Percentiles rank a stretch among this genome's conserved stretches.
Conservation (phyloP, 2,888 invertebrate species). For the Brachypalpus laphriformis region DNA sequence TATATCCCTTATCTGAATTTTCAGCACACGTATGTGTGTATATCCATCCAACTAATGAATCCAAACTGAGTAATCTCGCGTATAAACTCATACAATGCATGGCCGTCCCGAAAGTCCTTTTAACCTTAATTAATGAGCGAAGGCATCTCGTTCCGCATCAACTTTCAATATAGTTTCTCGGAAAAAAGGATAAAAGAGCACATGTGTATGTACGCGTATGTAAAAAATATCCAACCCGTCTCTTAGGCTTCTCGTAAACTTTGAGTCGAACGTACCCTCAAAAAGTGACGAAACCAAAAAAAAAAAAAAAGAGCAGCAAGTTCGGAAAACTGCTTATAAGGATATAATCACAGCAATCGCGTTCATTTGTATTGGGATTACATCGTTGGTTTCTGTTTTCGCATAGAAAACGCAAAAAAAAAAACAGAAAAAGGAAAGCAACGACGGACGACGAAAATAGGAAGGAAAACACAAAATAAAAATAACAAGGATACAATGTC, state of each 20-base stretch:
- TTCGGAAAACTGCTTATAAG: conserved; percentile 55
- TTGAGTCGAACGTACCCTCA: not conserved
- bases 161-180: conserved; percentile 23
- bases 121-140: conserved; percentile 50
- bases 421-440: conserved; percentile 8
- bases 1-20: conserved; percentile 1
- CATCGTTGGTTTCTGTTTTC: conserved; percentile 46
- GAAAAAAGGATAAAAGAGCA: conserved; percentile 23
- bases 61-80: conserved; percentile 24
- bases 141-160: conserved; percentile 8
- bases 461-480: conserved; percentile 57
- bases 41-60: conserved; percentile 19
- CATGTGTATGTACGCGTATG: not conserved
- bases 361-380: conserved; percentile 58
- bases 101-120: conserved; percentile 27
- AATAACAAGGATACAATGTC: conserved; percentile 70
- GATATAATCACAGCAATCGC: conserved; percentile 62
- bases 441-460: conserved; percentile 31
- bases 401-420: conserved; percentile 14
- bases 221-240: not conserved
- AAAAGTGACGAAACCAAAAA: conserved; percentile 16
- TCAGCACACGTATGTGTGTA: conserved; percentile 10
- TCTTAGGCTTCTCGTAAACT: conserved; percentile 8
- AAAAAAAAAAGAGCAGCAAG: conserved; percentile 16
- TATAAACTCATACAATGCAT: conserved; percentile 14